Evolutionary conservation across 2,888 invertebrate species (phyloP).

Genomic region (Drosophila limbata): DNA sequence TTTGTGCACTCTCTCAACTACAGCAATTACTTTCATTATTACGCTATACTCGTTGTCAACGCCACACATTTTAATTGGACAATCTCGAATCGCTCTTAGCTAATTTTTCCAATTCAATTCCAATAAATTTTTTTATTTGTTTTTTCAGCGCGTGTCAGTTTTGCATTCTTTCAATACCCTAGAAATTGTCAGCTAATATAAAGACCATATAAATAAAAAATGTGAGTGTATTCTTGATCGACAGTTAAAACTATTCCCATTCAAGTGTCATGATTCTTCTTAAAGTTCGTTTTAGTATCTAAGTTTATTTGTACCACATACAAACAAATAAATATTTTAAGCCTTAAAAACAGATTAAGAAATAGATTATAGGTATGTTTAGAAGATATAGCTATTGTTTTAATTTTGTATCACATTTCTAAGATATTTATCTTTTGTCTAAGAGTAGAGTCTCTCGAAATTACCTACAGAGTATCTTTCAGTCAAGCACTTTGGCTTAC

Average conservation of each 20-base stretch:
- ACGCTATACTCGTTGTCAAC: slow-evolving; percentile 12
- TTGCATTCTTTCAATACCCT: slow-evolving; percentile 32
- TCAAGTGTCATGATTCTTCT: background rate
- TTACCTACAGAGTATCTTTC: background rate
- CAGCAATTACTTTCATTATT: slow-evolving; percentile 48
- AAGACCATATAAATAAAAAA: background rate
- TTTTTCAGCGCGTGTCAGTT: slow-evolving; percentile 44
- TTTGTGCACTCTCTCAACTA: slow-evolving; percentile 15
- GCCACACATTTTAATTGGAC: slow-evolving; percentile 45
- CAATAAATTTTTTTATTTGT: slow-evolving; percentile 38
- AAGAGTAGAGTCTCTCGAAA: background rate
- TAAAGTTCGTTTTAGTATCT: background rate
- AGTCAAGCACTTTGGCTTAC: background rate
- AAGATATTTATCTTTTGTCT: background rate
- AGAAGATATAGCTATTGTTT: no score
- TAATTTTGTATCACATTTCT: no score
- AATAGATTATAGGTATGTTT: no score
- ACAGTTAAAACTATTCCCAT: no score
- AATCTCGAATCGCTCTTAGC: slow-evolving; percentile 26
- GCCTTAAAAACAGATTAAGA: background rate
- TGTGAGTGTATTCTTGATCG: background rate
- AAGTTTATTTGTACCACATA: no score
- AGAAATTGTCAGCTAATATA: background rate
- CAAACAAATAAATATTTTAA: background rate
- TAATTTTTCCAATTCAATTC: slow-evolving; percentile 25